Evolutionary conservation across 2,888 invertebrate genomes (phyloP).

Genomic region (Tenodera sinensis): DNA sequence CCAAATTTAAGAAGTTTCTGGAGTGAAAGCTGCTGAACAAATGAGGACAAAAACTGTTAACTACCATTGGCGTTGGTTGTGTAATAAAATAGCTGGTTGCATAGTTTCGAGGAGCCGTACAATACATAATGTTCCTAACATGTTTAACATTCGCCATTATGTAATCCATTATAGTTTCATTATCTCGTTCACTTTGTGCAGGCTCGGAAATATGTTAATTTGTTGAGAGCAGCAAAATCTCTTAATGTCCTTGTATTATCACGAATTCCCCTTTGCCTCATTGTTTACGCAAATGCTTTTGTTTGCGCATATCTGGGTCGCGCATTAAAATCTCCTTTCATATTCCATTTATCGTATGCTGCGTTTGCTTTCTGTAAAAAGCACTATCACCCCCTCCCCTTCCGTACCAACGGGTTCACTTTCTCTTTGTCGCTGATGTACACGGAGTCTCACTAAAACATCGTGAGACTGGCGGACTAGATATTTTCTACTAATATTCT

Average conservation of each 20-base stretch:
- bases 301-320: not conserved
- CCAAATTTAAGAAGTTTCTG: no score
- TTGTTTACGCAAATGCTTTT: not conserved
- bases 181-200: not conserved
- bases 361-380: not conserved
- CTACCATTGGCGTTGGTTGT: not conserved
- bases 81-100: not conserved
- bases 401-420: not conserved
- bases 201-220: not conserved
- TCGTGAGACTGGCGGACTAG: not conserved
- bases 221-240: not conserved
- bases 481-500: not conserved
- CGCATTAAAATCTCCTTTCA: not conserved
- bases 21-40: not conserved
- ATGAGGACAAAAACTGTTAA: not conserved
- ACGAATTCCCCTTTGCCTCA: not conserved
- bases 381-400: not conserved
- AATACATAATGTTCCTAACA: not conserved
- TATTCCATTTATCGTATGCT: not conserved
- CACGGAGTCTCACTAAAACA: not conserved
- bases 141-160: not conserved
- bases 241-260: not conserved
- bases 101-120: not conserved
- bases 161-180: not conserved
- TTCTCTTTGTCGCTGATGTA: not conserved